Percentiles rank a stretch among this genome's conserved stretches.
phyloP scores from a whole-genome alignment of 2,888 invertebrate genomes.

The Ophonus ardosiacus region DNA sequence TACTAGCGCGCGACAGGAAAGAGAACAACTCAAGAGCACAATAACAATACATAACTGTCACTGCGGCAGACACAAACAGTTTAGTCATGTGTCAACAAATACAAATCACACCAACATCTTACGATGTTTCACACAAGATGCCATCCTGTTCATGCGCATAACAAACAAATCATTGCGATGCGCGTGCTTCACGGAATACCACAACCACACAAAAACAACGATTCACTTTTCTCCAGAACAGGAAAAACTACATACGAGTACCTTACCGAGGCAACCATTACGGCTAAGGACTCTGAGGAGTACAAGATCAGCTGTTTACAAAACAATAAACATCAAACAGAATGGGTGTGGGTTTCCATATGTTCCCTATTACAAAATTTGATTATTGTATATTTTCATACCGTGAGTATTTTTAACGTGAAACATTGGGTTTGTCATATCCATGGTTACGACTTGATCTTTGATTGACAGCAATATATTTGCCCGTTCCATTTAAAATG shows the following conservation, averaged over 20 bases:
- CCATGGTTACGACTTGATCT: too few relatives aligned
- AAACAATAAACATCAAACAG: not conserved
- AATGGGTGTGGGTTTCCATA: not conserved
- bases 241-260: not conserved
- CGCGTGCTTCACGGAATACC: not conserved
- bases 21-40: slow-evolving; percentile 41
- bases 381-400: too few relatives aligned
- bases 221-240: not conserved
- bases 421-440: too few relatives aligned
- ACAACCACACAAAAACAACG: not conserved
- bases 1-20: slow-evolving; percentile 13
- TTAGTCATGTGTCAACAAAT: slow-evolving; percentile 54
- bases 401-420: too few relatives aligned
- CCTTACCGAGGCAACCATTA: too few relatives aligned
- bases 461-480: too few relatives aligned
- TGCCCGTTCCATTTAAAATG: too few relatives aligned
- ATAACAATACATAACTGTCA: slow-evolving; percentile 57
- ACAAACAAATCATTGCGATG: slow-evolving; percentile 19
- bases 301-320: not conserved
- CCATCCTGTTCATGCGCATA: slow-evolving; percentile 27
- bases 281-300: not conserved
- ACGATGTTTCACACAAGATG: slow-evolving; percentile 36
- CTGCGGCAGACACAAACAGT: slow-evolving; percentile 41
- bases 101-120: slow-evolving; percentile 40
- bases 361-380: not conserved